Evolutionary conservation across 2,888 invertebrate species (phyloP).

Genomic region (Apodemia hepburni): DNA sequence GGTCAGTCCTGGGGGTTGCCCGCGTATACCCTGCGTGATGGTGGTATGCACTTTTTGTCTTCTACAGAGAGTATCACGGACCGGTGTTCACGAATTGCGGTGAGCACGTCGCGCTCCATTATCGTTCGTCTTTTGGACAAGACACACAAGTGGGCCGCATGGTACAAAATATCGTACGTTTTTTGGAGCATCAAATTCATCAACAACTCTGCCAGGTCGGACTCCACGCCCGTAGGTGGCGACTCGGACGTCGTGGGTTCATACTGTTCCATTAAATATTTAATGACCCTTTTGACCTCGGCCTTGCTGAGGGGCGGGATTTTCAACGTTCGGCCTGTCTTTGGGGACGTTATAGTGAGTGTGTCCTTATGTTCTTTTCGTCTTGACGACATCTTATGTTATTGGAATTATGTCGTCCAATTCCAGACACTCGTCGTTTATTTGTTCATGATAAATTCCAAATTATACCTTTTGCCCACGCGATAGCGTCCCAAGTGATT

Average conservation of each 20-base stretch:
- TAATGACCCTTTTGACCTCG: conserved; percentile 3
- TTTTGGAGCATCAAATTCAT: conserved; percentile 12
- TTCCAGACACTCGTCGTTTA: not conserved
- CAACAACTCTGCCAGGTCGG: not conserved
- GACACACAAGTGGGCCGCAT: conserved; percentile 10
- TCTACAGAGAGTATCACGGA: not conserved
- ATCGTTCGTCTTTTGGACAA: conserved; percentile 1
- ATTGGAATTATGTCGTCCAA: no score
- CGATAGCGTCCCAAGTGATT: not conserved
- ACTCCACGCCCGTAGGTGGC: not conserved
- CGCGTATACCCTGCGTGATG: not conserved
- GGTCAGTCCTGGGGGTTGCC: no score
- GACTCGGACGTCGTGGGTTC: conserved; percentile 3
- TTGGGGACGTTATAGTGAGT: not conserved
- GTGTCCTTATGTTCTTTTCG: not conserved
- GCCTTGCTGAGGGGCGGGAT: not conserved
- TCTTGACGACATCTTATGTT: not conserved
- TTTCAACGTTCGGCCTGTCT: not conserved
- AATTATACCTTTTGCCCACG: not conserved
- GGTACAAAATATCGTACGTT: conserved; percentile 9
- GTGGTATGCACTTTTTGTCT: conserved; percentile 4
- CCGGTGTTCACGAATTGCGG: conserved; percentile 5
- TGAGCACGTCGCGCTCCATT: conserved; percentile 6
- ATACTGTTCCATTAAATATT: conserved; percentile 1
- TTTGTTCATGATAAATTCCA: conserved; percentile 5